Percentiles rank a stretch among this genome's conserved stretches.
These are phyloP conservation scores for Podarcis muralis DNA, from an alignment of 2,113 vertebrate genomes.

Conservation along the genomic window DNA sequence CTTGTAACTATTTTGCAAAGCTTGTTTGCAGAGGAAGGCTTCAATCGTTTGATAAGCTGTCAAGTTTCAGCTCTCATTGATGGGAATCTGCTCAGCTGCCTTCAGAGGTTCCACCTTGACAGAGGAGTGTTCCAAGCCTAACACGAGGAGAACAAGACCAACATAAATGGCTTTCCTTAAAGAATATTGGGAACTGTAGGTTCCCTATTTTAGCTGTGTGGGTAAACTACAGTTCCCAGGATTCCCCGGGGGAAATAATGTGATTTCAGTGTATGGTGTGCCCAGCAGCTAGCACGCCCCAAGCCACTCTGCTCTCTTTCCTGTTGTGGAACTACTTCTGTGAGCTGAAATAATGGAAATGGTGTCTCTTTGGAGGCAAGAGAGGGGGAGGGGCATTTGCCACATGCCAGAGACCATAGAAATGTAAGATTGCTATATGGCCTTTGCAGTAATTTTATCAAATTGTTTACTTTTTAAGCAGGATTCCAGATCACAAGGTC, in stretches of 20 bases:
- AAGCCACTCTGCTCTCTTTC: neutral
- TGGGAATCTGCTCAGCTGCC: neutral
- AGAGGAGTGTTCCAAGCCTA: neutral
- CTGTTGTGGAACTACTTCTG: neutral
- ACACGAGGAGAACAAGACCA: accelerated
- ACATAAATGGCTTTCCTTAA: too few relatives aligned
- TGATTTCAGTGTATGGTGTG: too few relatives aligned
- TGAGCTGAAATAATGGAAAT: too few relatives aligned
- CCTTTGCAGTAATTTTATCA: neutral
- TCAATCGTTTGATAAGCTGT: neutral
- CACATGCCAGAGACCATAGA: neutral
- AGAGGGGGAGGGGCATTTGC: neutral
- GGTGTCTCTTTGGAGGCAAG: neutral
- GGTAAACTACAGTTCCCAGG: too few relatives aligned
- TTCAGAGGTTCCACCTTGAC: neutral
- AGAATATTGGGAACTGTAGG: too few relatives aligned
- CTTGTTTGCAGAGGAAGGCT: neutral
- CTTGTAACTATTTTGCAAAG: too few relatives aligned
- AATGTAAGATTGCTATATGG: neutral
- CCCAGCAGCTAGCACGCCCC: neutral
- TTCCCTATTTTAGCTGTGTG: too few relatives aligned
- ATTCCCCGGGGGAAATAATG: too few relatives aligned
- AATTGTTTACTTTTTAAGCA: neutral
- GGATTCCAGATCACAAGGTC: neutral
- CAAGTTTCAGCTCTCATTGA: accelerated